Conservation (phyloP, 2,797 vertebrate species). For the Darevskia nairensis region DNA sequence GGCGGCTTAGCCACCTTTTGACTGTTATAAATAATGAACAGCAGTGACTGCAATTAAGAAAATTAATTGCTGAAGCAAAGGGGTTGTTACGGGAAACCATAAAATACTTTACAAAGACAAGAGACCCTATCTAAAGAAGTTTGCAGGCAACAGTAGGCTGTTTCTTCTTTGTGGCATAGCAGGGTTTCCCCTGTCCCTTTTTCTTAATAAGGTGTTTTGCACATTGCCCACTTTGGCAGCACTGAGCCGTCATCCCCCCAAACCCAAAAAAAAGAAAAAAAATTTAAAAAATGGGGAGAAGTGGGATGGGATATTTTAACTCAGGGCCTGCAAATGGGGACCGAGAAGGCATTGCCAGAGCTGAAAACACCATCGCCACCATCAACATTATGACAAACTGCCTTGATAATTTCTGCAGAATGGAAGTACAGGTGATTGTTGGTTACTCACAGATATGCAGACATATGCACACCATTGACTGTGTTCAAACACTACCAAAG, state of each 20-base stretch:
- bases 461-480: too few species aligned
- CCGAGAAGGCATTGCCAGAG: too few species aligned
- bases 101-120: background rate
- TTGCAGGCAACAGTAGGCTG: background rate
- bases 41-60: background rate
- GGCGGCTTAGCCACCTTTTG: constrained; percentile 6
- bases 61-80: background rate
- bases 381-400: too few species aligned
- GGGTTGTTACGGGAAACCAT: background rate
- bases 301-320: too few species aligned
- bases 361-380: too few species aligned
- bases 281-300: too few species aligned
- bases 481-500: too few species aligned
- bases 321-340: too few species aligned
- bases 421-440: too few species aligned
- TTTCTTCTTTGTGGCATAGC: background rate
- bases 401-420: too few species aligned
- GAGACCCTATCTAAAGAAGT: background rate
- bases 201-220: background rate
- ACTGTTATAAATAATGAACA: constrained; percentile 23
- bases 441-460: too few species aligned
- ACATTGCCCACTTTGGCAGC: background rate
- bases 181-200: background rate
- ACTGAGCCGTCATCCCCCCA: background rate
- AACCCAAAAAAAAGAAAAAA: too few species aligned